Base-by-base conservation (phyloP, 2,888 invertebrate genomes). In the Orgyia antiqua region DNA sequence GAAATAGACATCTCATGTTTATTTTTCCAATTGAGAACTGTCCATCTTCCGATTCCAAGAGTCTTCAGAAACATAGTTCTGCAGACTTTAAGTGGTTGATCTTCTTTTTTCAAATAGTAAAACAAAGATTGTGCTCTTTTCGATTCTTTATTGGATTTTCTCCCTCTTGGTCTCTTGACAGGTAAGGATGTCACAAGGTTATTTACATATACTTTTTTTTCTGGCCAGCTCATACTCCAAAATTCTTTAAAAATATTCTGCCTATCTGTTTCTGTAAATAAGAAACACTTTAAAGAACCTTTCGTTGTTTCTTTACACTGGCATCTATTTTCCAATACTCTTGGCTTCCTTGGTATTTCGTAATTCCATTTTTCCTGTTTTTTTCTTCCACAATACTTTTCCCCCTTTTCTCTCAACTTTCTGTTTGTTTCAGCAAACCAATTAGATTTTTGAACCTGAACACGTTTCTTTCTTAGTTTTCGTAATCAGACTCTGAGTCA, bases 341-440 rank as follows among this genome's bases (percentile, higher is more conserved):
- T 19, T 17, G 29, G 11, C 19, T 33, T 6, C 26, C 24, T 28
- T 18, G 33, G 9, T 28, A 24, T 33, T 19, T 25, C 20, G 24
- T 33, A 33, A 28, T 33, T 33, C 24, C 19, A 28, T 19, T 19
- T 19, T 13, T 33, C 28, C 29, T 33, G 24, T 25, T 29, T 33
- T 29, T 19, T 23, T 33, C 33, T 33, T 3, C 20, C 25, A 32
- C 23, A 32, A 18, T 32, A 27, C 13, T 15, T 27, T 32, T 32
- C 27, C 23, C 27, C 32, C 18, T 32, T 23, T 32, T 25, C 8
- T 13, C 5, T 31, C 9, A 8, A 9, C 9, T 27, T 13, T 23
- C 7, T 23, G 7, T 23, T 23, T 10, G 9, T 23, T 23, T 23
- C 23, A 23, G 7, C 7, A 23, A 33, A 12, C 29, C 26, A 29